Evolutionary conservation across 2,797 vertebrate genomes (phyloP).

Genomic region (Oreochromis mossambicus): DNA sequence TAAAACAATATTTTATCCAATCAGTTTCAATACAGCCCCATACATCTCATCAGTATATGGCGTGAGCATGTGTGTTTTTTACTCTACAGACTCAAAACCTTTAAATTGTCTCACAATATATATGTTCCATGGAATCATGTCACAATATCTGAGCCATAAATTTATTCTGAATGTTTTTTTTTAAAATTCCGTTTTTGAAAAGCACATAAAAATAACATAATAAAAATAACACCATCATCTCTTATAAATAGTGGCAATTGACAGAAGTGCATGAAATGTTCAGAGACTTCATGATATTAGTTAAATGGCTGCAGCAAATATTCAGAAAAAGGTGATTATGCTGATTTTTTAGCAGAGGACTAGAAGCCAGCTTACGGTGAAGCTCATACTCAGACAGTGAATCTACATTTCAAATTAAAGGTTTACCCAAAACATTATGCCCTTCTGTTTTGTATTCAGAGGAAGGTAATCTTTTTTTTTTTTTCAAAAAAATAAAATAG

Average conservation of each 20-base stretch:
- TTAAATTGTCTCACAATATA: neutral
- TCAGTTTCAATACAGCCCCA: neutral
- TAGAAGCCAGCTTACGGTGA: neutral
- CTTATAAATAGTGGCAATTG: neutral
- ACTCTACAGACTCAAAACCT: neutral
- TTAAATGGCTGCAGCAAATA: neutral
- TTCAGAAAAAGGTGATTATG: neutral
- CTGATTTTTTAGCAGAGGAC: neutral
- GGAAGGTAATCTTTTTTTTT: neutral
- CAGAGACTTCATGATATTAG: neutral
- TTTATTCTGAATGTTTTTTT: neutral
- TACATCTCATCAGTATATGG: fast-evolving
- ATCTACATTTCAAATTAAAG: neutral
- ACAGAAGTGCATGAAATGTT: neutral
- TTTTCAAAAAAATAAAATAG: fast-evolving
- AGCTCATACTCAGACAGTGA: neutral
- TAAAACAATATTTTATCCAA: neutral
- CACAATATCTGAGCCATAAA: neutral
- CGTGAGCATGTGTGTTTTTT: neutral
- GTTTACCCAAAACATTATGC: neutral
- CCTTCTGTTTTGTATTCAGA: neutral
- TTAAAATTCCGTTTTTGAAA: no score
- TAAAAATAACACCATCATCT: neutral
- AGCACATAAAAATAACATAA: neutral
- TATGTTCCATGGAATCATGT: neutral